Evolutionary conservation across 2,797 vertebrate species (phyloP), one percentile per base, ranked within the genome.

Genomic region (Microctenopoma lineatum): DNA sequence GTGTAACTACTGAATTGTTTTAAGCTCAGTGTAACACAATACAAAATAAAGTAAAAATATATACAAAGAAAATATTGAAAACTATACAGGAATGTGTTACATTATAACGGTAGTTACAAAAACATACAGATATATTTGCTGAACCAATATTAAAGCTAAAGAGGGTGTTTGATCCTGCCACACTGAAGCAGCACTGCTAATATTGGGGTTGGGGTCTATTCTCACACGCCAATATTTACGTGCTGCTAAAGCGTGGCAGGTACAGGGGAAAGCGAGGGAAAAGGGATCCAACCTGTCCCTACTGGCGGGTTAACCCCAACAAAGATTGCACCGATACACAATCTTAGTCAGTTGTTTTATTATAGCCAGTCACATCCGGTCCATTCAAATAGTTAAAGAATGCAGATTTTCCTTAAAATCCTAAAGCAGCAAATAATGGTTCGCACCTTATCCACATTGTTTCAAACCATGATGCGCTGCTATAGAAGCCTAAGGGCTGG

Each of bases 381-480:
- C 77, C 41, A 57, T 27, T 68, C 70, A n/a, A 34, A 1, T 15
- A 15, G 47, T 27, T 13, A 39, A 54, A 72, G 78, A 78, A 2
- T 54, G 83, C 25, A 74, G 72, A 65, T 78, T 78, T 92, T 94
- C 96, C 95, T 97, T 95, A 95, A 96, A 95, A 96, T 96, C 87
- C 97, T 98, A 91, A 93, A 99, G 98, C 97, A 99, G 98, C 98
- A 97, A 93, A 98, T 95, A 92, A 98, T 96, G 97, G 97, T 96
- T 97, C 89, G 96, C 96, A 98, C 91, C 92, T 93, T 94, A 90
- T 91, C 81, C 77, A 80, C 69, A 93, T 90, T 87, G 92, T 92
- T 97, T 96, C 97, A 99, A 99, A 99, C 96, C 98, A 99, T 99
- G 97, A 99, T 97, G 96, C 97, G 97, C 97, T 99, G 98, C 98